Conservation (phyloP, 1,140 invertebrate genomes). For the Orussus abietinus region DNA sequence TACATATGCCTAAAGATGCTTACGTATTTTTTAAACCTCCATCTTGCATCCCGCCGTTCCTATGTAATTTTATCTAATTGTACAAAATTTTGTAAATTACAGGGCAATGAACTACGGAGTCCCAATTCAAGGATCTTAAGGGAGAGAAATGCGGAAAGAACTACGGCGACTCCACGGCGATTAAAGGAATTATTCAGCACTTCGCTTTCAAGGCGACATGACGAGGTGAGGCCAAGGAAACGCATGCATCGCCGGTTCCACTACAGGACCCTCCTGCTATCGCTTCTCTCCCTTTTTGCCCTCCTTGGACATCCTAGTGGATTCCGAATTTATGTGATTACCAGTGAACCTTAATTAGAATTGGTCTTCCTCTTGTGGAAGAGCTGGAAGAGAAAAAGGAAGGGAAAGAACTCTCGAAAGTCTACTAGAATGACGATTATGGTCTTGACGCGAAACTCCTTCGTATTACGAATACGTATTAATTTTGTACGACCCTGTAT, state of each 20-base stretch:
- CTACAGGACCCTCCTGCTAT: background rate
- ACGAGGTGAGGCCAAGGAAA: constrained; percentile 17
- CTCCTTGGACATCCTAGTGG: constrained; percentile 1
- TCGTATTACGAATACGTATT: too few species aligned
- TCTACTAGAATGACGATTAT: too few species aligned
- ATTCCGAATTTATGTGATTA: constrained; percentile 2
- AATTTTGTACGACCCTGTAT: too few species aligned
- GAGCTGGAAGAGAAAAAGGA: too few species aligned
- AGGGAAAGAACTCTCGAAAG: too few species aligned
- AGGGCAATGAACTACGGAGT: constrained; percentile 22
- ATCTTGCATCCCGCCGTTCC: too few species aligned
- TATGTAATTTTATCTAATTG: too few species aligned
- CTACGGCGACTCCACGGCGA: constrained; percentile 19
- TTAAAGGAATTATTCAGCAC: constrained; percentile 19
- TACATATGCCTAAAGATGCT: constrained; percentile 30
- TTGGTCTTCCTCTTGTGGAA: too few species aligned
- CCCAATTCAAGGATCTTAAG: constrained; percentile 17
- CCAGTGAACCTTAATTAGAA: constrained; percentile 10
- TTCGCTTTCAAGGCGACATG: constrained; percentile 18
- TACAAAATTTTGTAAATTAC: too few species aligned
- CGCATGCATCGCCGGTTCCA: background rate
- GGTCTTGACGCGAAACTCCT: too few species aligned
- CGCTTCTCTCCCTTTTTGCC: background rate
- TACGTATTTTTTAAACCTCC: too few species aligned
- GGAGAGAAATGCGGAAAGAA: constrained; percentile 19